Base-by-base conservation (phyloP, 2,888 invertebrate species). In the Lacanobia wlatinum region DNA sequence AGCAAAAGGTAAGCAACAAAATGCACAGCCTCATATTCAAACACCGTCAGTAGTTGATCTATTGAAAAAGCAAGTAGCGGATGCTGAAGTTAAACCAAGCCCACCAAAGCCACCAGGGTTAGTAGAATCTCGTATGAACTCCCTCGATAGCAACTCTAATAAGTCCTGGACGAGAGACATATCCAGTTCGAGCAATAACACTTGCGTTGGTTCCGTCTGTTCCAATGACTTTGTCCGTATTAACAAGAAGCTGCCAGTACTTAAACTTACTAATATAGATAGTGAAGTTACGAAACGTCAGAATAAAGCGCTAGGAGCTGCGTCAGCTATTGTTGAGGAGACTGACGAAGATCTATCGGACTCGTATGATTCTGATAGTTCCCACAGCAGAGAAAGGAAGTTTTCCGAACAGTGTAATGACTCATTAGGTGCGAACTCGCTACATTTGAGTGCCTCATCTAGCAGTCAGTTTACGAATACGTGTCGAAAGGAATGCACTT, bases 111-210 rank as follows among this genome's bases (percentile, higher is more conserved):
- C 82, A 5, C 21, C 82, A 5, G 58, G 69, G 1, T 62, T 70
- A 8, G 81, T 87, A 5, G 78, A 76, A 1, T 88, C 90, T 4
- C 83, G 92, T 12, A 87, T 88, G 53, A 82, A 83, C 12, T 92
- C 93, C 1, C n/a, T 84, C 9, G 84, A 84, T 18, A 90, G 90
- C 56, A 77, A 59, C 9, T 92, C 94, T 0, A 88, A 90, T 34
- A 79, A 90, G 0, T 94, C 94, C 0, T 96, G 95, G 95, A 93
- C 92, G 2, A 93, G 88, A 80, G 93, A 95, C 60, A 93, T 95
- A 70, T 94, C 94, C 0, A 91, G 89, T 52, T 93, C 94, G 0
- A 93, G 92, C 50, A 88, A 90, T 0, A 90, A 89, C 0, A 92
- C 93, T 1, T 91, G 90, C 63, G 43, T 92, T 3, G 91, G 21